These are phyloP conservation scores for Hylia prasina DNA, from an alignment of 2,113 vertebrate species.

Conservation along the genomic window DNA sequence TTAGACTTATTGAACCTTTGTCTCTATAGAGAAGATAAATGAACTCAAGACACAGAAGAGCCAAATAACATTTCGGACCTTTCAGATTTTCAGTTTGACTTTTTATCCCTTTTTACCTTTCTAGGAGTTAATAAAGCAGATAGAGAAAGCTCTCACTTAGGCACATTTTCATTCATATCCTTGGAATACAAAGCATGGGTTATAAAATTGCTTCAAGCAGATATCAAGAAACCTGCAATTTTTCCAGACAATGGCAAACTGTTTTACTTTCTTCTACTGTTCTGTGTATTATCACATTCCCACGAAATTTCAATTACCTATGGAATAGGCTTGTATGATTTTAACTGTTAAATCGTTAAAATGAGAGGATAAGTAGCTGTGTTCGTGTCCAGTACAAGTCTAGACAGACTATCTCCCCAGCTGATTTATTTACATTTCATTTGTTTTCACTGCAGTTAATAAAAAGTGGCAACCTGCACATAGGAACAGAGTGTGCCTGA, in stretches of 20 bases:
- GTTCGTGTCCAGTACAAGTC: not conserved
- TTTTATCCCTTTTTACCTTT: not conserved
- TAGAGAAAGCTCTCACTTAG: not conserved
- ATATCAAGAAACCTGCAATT: not conserved
- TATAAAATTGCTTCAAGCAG: not conserved
- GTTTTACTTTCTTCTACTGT: not conserved
- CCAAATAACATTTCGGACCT: not conserved
- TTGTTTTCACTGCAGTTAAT: not conserved
- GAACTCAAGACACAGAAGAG: not conserved
- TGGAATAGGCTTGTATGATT: not conserved
- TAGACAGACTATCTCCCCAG: not conserved
- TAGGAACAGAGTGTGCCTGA: not conserved
- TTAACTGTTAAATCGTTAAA: not conserved
- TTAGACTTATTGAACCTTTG: not conserved
- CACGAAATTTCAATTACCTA: not conserved
- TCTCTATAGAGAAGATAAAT: not conserved
- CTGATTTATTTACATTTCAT: not conserved
- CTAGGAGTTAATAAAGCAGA: not conserved
- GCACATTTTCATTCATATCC: not conserved
- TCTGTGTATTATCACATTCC: not conserved
- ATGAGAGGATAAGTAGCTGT: not conserved
- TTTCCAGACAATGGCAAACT: not conserved
- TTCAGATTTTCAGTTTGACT: not conserved
- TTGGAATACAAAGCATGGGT: not conserved
- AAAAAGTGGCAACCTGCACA: not conserved